Evolutionary conservation across 2,797 vertebrate species (phyloP).

Genomic region (Allenopithecus nigroviridis): DNA sequence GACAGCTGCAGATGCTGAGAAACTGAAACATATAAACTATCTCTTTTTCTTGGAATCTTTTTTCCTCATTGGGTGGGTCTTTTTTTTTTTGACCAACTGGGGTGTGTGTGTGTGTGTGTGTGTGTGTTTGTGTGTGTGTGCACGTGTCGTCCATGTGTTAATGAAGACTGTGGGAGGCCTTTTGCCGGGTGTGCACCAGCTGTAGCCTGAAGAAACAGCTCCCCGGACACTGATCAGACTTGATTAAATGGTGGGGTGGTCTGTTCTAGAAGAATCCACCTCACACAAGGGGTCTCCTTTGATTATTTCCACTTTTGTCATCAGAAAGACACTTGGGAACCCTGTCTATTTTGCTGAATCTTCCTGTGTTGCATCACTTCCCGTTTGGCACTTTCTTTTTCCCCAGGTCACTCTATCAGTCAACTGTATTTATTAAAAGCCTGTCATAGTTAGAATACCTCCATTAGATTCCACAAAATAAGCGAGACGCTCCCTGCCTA

Average conservation of each 20-base stretch:
- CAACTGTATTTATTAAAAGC: neutral
- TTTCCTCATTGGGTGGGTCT: neutral
- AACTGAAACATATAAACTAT: conserved; percentile 83
- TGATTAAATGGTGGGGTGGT: conserved; percentile 74
- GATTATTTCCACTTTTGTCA: conserved; percentile 79
- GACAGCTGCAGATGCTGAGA: conserved; percentile 83
- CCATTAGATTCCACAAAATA: neutral
- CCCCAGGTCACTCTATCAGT: neutral
- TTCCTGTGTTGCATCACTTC: conserved; percentile 4
- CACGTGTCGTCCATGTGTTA: conserved; percentile 12
- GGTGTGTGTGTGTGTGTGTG: neutral
- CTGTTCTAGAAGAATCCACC: conserved; percentile 71
- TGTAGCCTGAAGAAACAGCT: conserved; percentile 66
- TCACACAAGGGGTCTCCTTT: conserved; percentile 74
- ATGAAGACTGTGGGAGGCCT: conserved; percentile 77
- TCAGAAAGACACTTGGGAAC: conserved; percentile 74
- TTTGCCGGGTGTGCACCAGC: conserved; percentile 68
- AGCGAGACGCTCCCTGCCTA: neutral
- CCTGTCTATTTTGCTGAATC: conserved; percentile 44
- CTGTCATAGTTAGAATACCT: neutral
- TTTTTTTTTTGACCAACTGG: neutral
- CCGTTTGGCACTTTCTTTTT: neutral
- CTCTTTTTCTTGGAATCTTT: conserved; percentile 65
- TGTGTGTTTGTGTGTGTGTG: neutral
- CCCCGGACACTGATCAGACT: conserved; percentile 61